Base-by-base conservation (phyloP, 2,888 invertebrate species). In the Phytoseiulus persimilis region DNA sequence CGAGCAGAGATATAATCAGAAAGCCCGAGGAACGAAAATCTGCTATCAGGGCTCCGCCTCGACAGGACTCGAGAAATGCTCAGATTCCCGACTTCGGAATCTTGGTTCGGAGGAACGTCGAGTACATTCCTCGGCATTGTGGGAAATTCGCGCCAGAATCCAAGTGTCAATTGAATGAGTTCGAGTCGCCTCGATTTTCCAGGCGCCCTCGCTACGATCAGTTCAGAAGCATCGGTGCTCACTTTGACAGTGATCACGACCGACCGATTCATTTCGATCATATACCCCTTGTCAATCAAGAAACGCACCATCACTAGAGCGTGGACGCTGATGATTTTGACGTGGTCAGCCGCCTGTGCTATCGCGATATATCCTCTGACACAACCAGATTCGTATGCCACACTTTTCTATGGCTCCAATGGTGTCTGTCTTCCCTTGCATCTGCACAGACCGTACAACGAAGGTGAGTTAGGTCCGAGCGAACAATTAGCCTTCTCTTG, bases 171-270 rank as follows among this genome's bases (percentile, higher is more conserved):
- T 3, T 39, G 39, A 39, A 39, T 39, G 39, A 39, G 3, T 9
- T 39, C 39, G 9, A 39, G 5, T 39, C 39, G 39, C 5, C 3
- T 9, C 39, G 39, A 39, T 65, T 65, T 65, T 92, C 3, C 90
- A 94, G 94, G 94, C 28, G 94, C 94, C 90, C 92, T 94, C 39
- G 94, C 94, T 92, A 94, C 94, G 0, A 92, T 94, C 32, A 94
- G 94, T 90, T 94, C 94, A 90, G 94, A 95, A 92, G 94, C 94
- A 3, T 95, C 95, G 0, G 94, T 94, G 0, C 92, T 95, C 90
- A 93, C 94, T 89, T 92, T 95, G 28, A 93, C 94, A 0, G 91
- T 95, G 90, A 94, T 95, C 90, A 95, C 95, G 0, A 93, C 94
- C 93, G 95, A 95, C 92, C 93, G 95, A 18, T 93, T 94, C 91